phyloP scores from a whole-genome alignment of 2,888 invertebrate genomes.

The Pseudococcus viburni region DNA sequence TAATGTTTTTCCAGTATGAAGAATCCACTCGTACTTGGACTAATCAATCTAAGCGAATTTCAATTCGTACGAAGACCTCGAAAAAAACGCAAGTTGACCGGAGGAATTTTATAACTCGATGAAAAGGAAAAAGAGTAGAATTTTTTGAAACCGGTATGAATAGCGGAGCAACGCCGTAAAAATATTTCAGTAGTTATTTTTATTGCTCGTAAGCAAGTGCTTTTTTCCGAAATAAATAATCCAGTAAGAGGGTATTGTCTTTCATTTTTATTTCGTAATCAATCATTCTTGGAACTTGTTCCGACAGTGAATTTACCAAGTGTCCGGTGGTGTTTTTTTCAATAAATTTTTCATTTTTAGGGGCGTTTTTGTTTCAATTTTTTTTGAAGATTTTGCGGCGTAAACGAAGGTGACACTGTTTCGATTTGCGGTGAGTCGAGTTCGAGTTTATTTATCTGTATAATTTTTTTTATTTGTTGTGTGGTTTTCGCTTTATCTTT shows the following conservation, averaged over 20 bases:
- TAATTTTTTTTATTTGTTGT: not conserved
- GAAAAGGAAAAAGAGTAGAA: not conserved
- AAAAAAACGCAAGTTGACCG: not conserved
- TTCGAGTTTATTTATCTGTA: not conserved
- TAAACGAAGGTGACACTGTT: not conserved
- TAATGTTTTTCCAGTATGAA: not conserved
- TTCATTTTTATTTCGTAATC: not conserved
- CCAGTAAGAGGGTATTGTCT: not conserved
- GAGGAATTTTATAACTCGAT: not conserved
- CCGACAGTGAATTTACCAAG: not conserved
- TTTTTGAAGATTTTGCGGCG: not conserved
- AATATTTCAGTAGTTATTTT: conserved; percentile 13
- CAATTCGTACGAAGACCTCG: not conserved
- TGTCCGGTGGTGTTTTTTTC: not conserved
- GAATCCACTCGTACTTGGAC: not conserved
- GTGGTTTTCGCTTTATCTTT: not conserved
- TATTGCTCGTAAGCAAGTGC: not conserved
- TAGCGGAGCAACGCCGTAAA: not conserved
- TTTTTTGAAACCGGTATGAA: conserved; percentile 31
- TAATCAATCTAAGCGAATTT: not conserved
- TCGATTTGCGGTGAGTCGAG: not conserved
- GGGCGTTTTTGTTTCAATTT: not conserved
- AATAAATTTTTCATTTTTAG: not conserved
- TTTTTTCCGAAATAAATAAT: conserved; percentile 6
- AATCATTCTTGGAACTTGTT: not conserved